Evolutionary conservation across 2,113 vertebrate species (phyloP), one percentile per base, ranked within the genome.

Genomic region (Channa maculata): DNA sequence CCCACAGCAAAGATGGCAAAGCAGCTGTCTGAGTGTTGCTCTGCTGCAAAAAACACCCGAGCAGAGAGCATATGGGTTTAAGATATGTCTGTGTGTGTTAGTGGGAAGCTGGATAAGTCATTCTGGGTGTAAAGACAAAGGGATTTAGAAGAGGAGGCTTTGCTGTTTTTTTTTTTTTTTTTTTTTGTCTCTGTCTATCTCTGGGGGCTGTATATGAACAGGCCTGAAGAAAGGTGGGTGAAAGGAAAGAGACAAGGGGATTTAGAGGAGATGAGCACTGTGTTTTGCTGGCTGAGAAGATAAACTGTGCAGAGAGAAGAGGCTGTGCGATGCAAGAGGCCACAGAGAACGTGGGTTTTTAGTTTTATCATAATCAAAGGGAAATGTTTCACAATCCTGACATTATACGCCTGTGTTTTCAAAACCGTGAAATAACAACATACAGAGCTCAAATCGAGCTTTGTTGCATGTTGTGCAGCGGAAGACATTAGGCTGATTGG

Each of bases 121-220:
- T 34, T 71, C 49, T 34, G 14, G 71, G 12, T 85, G 85, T 76
- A 54, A 79, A 84, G 78, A 82, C 83, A 81, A 77, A 73, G 67
- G 72, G 78, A 71, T 81, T 85, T 71, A 76, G 49, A 80, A 33
- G 46, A 76, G 72, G 60, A 67, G 75, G 73, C 61, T 76, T 63
- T 65, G 2, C 36, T 24, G 24, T 24, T 24, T 24, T 24, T 24
- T 33, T 78, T 38, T 24, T 24, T 24, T 24, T 24, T 33, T 78
- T 38, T 50, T 78, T 64, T 62, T 71, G 58, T 84, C 57, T 80
- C 46, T 8, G 59, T 82, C 54, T 69, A n/a, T 72, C 69, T 78
- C 69, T 50, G 61, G 64, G 75, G 76, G 68, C 75, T 68, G 65
- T 65, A 41, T 49, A 58, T 58, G 60, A 82, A 59, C 58, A 14